These are phyloP conservation scores for Cremastinae sp. DNA, from an alignment of 2,888 invertebrate species.

Conservation along the genomic window DNA sequence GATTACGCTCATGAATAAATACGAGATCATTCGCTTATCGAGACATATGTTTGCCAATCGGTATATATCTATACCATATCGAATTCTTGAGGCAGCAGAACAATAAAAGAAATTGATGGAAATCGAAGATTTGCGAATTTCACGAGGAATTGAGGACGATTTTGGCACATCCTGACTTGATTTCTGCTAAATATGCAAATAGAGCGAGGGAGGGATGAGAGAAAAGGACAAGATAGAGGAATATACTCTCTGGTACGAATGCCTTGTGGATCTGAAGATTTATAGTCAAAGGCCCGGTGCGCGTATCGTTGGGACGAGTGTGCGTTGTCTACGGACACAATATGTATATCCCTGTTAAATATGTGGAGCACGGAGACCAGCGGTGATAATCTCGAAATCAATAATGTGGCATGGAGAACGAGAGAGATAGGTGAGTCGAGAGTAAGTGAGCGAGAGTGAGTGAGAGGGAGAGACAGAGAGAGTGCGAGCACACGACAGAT, in stretches of 20 bases:
- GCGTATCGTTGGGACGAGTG: conserved; percentile 34
- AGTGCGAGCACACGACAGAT: conserved; percentile 60
- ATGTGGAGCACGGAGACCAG: conserved; percentile 69
- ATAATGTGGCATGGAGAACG: conserved; percentile 71
- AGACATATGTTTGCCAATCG: too few species aligned
- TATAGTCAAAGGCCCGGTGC: conserved; percentile 30
- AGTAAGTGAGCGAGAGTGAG: conserved; percentile 55
- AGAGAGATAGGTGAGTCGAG: conserved; percentile 45
- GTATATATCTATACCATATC: too few species aligned
- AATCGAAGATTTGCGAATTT: conserved; percentile 17
- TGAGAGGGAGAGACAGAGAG: conserved; percentile 46
- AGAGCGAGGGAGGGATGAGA: conserved; percentile 9
- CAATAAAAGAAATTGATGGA: conserved; percentile 42
- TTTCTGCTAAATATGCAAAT: background rate
- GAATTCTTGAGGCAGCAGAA: too few species aligned
- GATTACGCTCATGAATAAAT: too few species aligned
- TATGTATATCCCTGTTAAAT: conserved; percentile 65
- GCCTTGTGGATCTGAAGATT: conserved; percentile 25
- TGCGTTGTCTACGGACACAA: conserved; percentile 62
- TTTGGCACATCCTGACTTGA: background rate
- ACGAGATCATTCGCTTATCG: too few species aligned
- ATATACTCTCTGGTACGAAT: background rate
- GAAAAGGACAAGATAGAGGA: background rate
- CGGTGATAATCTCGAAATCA: conserved; percentile 78
- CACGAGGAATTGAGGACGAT: background rate